These are phyloP conservation scores for Salvelinus fontinalis DNA, from an alignment of 2,113 vertebrate genomes.

Conservation along the genomic window DNA sequence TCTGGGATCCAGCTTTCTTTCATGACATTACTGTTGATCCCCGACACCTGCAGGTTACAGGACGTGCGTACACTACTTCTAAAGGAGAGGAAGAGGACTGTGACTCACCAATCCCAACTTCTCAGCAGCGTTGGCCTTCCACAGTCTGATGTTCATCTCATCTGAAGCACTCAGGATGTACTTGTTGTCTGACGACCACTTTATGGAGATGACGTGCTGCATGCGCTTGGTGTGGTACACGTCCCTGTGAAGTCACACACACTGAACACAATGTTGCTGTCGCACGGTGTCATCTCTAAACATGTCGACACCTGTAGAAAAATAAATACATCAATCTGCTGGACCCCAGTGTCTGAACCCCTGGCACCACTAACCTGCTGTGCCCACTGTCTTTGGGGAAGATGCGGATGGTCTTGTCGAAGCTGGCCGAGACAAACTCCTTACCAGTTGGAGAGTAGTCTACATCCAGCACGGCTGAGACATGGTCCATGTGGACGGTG, in stretches of 20 bases:
- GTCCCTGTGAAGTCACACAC: slow-evolving; percentile 72
- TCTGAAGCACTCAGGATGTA: slow-evolving; percentile 94
- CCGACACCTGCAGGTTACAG: no score
- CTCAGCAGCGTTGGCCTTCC: slow-evolving; percentile 95
- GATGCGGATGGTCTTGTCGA: slow-evolving; percentile 94
- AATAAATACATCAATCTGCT: no score
- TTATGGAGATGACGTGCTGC: slow-evolving; percentile 93
- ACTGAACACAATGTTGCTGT: background rate
- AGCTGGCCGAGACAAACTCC: slow-evolving; percentile 96
- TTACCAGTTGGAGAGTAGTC: slow-evolving; percentile 95
- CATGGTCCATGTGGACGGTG: slow-evolving; percentile 89
- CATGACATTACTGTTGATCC: no score
- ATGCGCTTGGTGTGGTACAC: slow-evolving; percentile 96
- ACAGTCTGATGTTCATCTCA: slow-evolving; percentile 98
- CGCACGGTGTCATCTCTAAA: no score
- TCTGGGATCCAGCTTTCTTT: background rate
- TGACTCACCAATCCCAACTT: slow-evolving; percentile 93
- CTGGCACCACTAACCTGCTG: slow-evolving; percentile 83
- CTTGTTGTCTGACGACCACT: slow-evolving; percentile 92
- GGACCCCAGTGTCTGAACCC: no score
- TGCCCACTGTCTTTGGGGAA: slow-evolving; percentile 80
- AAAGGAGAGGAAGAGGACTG: background rate
- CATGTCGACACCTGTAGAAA: no score
- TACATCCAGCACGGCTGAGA: slow-evolving; percentile 93
- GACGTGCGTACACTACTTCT: background rate